Conservation (phyloP, 1,140 invertebrate genomes). For the Pseudomyrmex dendroicus region DNA sequence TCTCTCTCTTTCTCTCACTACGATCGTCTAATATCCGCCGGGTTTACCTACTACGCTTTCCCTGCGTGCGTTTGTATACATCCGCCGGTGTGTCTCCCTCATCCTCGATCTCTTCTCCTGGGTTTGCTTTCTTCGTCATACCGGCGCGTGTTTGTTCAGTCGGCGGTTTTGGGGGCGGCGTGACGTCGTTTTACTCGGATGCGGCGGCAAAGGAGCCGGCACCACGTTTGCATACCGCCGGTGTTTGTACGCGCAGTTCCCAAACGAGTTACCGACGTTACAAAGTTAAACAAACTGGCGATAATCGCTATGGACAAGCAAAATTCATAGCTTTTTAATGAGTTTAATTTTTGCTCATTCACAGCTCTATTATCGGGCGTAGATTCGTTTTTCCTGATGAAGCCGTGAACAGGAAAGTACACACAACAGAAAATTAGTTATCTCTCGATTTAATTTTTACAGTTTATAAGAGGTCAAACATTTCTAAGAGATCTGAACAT, state of each 20-base stretch:
- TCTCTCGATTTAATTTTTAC: no score
- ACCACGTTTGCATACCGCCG: slow-evolving; percentile 48
- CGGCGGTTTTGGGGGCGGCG: slow-evolving; percentile 41
- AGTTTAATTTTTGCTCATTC: slow-evolving; percentile 25
- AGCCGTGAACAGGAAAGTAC: not conserved
- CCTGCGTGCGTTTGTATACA: slow-evolving; percentile 23
- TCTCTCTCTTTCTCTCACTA: slow-evolving; percentile 15
- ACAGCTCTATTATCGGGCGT: not conserved
- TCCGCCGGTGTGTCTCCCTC: not conserved
- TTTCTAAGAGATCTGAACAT: not conserved
- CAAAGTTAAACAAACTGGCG: slow-evolving; percentile 37
- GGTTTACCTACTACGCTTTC: not conserved
- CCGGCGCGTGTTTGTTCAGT: slow-evolving; percentile 58
- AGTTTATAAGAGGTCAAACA: not conserved
- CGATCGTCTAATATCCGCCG: not conserved
- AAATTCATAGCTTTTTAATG: slow-evolving; percentile 50
- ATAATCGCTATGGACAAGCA: slow-evolving; percentile 52
- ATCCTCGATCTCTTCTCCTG: not conserved
- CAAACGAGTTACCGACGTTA: slow-evolving; percentile 39
- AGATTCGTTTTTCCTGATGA: not conserved
- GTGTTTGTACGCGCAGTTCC: slow-evolving; percentile 55
- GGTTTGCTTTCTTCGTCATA: slow-evolving; percentile 48
- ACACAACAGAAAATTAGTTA: not conserved
- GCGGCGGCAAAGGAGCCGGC: slow-evolving; percentile 43
- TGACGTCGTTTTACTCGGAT: slow-evolving; percentile 58